Percentiles rank a stretch among this genome's conserved stretches.
Conservation (phyloP, 2,113 vertebrate genomes). For the Eleginops maclovinus region DNA sequence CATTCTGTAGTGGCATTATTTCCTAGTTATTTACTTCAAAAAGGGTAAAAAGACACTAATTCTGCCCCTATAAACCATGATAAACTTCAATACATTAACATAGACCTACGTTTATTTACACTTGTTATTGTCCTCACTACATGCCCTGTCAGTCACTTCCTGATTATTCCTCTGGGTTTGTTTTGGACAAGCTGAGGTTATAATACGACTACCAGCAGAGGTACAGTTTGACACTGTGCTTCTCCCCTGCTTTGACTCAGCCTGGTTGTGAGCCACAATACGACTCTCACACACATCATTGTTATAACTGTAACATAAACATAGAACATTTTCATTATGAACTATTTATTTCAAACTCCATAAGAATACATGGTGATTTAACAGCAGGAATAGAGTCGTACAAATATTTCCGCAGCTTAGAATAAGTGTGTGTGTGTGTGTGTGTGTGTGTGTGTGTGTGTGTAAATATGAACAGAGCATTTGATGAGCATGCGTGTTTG, state of each 20-base stretch:
- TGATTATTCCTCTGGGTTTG: background rate
- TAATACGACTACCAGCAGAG: constrained; percentile 31
- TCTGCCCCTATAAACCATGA: too few species aligned
- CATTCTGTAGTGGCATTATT: constrained; percentile 2
- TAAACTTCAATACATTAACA: background rate
- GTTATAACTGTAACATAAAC: background rate
- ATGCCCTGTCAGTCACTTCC: background rate
- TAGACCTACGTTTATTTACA: constrained; percentile 2
- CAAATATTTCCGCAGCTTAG: background rate
- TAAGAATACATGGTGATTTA: background rate
- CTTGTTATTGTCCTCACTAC: background rate
- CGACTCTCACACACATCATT: background rate
- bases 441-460: too few species aligned
- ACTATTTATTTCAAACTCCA: background rate
- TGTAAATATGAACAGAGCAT: too few species aligned
- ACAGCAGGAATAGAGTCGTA: background rate
- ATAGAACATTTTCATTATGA: background rate
- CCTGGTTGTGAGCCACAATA: constrained; percentile 14
- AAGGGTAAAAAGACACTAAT: background rate
- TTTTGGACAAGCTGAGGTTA: constrained; percentile 17
- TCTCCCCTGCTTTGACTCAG: constrained; percentile 6
- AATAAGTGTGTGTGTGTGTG: too few species aligned
- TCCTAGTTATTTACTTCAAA: background rate
- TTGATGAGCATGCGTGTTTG: constrained; percentile 13
- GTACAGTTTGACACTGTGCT: constrained; percentile 40